phyloP scores from a whole-genome alignment of 2,888 invertebrate species.

The Venusia cambrica region DNA sequence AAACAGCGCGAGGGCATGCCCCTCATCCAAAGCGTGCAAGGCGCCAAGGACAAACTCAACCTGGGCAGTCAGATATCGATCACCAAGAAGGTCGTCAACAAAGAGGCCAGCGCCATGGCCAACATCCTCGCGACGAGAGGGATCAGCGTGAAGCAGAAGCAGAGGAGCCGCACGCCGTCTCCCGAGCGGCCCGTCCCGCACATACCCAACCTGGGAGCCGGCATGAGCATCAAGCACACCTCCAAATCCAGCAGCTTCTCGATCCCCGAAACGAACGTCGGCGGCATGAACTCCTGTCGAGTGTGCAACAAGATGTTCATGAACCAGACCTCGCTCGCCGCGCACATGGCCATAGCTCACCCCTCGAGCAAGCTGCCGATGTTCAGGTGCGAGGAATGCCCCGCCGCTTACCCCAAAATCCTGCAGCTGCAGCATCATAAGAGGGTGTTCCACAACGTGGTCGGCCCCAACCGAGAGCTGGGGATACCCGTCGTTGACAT shows the following conservation, averaged over 20 bases:
- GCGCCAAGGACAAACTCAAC: slow-evolving; percentile 82
- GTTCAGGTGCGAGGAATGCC: slow-evolving; percentile 85
- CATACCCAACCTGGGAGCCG: slow-evolving; percentile 72
- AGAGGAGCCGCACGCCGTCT: slow-evolving; percentile 71
- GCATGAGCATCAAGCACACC: slow-evolving; percentile 76
- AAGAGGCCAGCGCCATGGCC: slow-evolving; percentile 88
- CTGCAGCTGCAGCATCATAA: slow-evolving; percentile 84
- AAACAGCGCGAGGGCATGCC: slow-evolving; percentile 87
- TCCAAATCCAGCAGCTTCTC: slow-evolving; percentile 67
- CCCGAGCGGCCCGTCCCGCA: slow-evolving; percentile 70
- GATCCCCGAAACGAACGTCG: slow-evolving; percentile 68
- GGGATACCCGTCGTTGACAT: slow-evolving; percentile 88
- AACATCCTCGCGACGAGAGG: slow-evolving; percentile 88
- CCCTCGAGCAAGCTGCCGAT: slow-evolving; percentile 60
- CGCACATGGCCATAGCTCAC: slow-evolving; percentile 66
- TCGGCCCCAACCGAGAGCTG: slow-evolving; percentile 78
- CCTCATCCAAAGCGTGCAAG: slow-evolving; percentile 88
- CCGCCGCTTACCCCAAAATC: slow-evolving; percentile 86
- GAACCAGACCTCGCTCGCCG: slow-evolving; percentile 57
- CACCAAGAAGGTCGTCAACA: slow-evolving; percentile 83
- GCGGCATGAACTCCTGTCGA: slow-evolving; percentile 58
- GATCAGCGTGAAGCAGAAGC: slow-evolving; percentile 87
- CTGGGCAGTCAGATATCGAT: slow-evolving; percentile 87
- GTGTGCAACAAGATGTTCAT: slow-evolving; percentile 74
- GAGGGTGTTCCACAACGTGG: slow-evolving; percentile 69